phyloP scores from a whole-genome alignment of 2,113 vertebrate genomes.

The Orthonyx spaldingii region DNA sequence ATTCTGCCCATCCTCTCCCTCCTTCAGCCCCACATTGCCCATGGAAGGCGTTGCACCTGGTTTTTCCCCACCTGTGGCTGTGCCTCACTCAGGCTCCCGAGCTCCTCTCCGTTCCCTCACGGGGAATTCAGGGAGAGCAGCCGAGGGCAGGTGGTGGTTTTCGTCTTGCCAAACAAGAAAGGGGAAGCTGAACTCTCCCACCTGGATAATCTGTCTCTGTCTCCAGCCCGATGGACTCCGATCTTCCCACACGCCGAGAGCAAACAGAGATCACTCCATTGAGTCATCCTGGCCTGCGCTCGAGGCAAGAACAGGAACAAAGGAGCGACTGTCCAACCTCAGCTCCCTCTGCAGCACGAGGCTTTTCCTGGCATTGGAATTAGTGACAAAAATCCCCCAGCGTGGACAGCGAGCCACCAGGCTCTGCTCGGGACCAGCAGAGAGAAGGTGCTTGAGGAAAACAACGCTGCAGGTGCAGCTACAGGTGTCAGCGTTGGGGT shows the following conservation, averaged over 20 bases:
- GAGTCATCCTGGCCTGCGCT: background rate
- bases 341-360: background rate
- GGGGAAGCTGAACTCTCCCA: background rate
- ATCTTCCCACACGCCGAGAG: background rate
- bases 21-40: rapidly evolving
- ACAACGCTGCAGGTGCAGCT: no score
- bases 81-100: background rate
- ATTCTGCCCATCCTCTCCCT: background rate
- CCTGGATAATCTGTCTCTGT: background rate
- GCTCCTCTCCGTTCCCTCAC: background rate
- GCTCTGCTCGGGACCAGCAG: background rate
- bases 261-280: background rate
- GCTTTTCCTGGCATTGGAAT: background rate
- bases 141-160: rapidly evolving
- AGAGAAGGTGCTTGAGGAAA: background rate
- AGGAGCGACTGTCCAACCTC: background rate
- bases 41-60: background rate
- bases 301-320: background rate
- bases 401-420: background rate
- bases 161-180: background rate
- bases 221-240: background rate
- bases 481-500: rapidly evolving
- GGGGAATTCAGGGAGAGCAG: background rate
- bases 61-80: background rate
- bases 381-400: background rate